Evolutionary conservation across 2,797 vertebrate genomes (phyloP).

Genomic region (Emys orbicularis): DNA sequence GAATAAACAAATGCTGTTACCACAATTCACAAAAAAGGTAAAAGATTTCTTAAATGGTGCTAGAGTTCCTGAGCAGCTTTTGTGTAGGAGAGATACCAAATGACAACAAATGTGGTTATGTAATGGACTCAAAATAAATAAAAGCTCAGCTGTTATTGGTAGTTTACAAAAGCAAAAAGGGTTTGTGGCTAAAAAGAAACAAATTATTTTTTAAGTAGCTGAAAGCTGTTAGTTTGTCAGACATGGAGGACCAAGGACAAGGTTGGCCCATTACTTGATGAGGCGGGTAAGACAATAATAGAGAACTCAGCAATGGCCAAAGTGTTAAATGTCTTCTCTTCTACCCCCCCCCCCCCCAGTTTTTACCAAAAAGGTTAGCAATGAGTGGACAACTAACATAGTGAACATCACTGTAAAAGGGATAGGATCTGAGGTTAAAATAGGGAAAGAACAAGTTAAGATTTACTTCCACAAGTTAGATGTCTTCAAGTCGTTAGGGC

Average conservation of each 20-base stretch:
- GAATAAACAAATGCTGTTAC: slow-evolving; percentile 46
- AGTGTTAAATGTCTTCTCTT: too few relatives aligned
- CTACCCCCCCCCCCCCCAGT: accelerated
- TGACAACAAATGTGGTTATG: slow-evolving; percentile 62
- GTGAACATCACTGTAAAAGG: neutral
- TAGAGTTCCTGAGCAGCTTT: slow-evolving; percentile 68
- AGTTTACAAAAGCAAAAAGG: slow-evolving; percentile 21
- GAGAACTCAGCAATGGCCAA: neutral
- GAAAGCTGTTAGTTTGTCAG: slow-evolving; percentile 14
- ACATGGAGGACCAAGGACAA: neutral
- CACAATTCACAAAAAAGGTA: slow-evolving; percentile 33
- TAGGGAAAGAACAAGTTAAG: neutral
- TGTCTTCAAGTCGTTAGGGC: neutral
- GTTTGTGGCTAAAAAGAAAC: neutral
- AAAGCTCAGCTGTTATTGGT: slow-evolving; percentile 59
- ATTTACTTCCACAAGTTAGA: neutral
- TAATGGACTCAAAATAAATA: slow-evolving; percentile 69
- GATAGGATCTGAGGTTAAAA: neutral
- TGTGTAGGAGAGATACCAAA: slow-evolving; percentile 69
- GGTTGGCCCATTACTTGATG: neutral
- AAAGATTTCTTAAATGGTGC: slow-evolving; percentile 33
- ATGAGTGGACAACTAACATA: neutral
- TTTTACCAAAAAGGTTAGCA: neutral
- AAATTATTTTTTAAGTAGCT: slow-evolving; percentile 35
- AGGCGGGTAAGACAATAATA: neutral